Evolutionary conservation across 2,113 vertebrate species (phyloP).

Genomic region (Ammodytes marinus): DNA sequence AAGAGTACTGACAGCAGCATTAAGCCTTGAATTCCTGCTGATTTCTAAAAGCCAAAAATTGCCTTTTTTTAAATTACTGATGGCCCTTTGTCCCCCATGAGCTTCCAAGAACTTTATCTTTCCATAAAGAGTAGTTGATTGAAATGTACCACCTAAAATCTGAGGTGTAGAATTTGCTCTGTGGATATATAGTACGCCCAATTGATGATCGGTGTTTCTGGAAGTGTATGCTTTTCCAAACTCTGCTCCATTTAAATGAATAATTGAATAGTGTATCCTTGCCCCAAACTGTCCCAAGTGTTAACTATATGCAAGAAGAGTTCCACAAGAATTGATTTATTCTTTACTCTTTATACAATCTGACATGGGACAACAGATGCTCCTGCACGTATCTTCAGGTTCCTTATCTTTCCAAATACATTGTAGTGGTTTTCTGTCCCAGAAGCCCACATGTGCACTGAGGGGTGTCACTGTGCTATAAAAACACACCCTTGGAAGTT

Average conservation of each 20-base stretch:
- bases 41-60: background rate
- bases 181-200: too few species aligned
- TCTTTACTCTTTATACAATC: background rate
- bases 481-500: background rate
- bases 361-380: background rate
- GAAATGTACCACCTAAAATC: background rate
- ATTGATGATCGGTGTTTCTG: too few species aligned
- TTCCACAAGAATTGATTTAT: too few species aligned
- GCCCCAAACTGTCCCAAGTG: too few species aligned
- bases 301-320: too few species aligned
- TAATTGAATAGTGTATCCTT: too few species aligned
- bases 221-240: too few species aligned
- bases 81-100: background rate
- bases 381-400: too few species aligned
- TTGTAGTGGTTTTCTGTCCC: background rate
- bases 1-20: conserved; percentile 23
- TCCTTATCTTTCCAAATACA: background rate
- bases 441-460: background rate
- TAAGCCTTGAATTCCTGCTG: background rate
- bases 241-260: too few species aligned
- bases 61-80: background rate
- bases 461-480: background rate
- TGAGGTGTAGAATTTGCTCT: background rate
- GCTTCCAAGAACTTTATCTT: too few species aligned
- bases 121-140: too few species aligned